Conservation (phyloP, 2,888 invertebrate genomes). For the Latheticus oryzae region DNA sequence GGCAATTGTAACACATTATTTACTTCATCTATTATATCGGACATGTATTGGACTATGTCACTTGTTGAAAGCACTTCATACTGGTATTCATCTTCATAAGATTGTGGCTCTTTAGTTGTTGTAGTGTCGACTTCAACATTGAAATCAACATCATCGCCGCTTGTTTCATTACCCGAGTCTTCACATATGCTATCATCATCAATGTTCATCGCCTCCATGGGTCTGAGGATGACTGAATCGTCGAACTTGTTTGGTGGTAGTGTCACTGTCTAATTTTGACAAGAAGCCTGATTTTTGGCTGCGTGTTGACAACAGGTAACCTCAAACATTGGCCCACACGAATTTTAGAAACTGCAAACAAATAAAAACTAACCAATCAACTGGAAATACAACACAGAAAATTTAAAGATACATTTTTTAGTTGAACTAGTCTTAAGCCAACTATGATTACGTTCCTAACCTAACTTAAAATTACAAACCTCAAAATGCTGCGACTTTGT, state of each 20-base stretch:
- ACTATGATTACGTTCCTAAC: too few relatives aligned
- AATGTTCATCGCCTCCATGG: constrained; percentile 79
- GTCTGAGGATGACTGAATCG: neutral
- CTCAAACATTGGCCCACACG: constrained; percentile 9
- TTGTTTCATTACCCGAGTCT: constrained; percentile 93
- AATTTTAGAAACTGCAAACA: too few relatives aligned
- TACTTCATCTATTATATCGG: constrained; percentile 96
- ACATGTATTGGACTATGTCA: constrained; percentile 97
- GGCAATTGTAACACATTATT: constrained; percentile 95
- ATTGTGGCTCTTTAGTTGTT: constrained; percentile 80
- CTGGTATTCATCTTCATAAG: constrained; percentile 90
- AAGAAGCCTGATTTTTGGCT: constrained; percentile 28
- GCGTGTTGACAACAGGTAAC: constrained; percentile 16
- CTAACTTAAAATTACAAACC: too few relatives aligned
- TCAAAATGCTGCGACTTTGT: too few relatives aligned
- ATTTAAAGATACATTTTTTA: too few relatives aligned
- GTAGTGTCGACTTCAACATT: constrained; percentile 87
- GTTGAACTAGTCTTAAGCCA: too few relatives aligned
- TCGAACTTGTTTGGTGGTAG: constrained; percentile 31
- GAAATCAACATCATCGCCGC: constrained; percentile 95
- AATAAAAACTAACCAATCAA: too few relatives aligned
- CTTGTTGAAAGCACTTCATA: constrained; percentile 96
- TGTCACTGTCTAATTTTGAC: constrained; percentile 53
- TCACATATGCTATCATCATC: constrained; percentile 91
- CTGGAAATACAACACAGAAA: too few relatives aligned